Base-by-base conservation (phyloP, 1,140 invertebrate species). In the Tetragonula clypearis region DNA sequence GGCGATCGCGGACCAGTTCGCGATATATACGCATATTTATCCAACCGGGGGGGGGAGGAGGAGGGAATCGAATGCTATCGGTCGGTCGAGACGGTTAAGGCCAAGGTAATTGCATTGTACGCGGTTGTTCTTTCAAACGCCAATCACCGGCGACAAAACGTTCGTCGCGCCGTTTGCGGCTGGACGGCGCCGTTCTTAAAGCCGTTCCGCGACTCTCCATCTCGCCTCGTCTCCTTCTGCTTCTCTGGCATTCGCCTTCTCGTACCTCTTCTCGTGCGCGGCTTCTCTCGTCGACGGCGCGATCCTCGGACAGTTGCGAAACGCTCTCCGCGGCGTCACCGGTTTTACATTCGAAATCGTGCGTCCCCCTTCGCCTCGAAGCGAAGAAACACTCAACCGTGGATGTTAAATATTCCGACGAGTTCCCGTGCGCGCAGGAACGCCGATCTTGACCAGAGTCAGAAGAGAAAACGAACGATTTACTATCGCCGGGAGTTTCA, bases 131-230 rank as follows among this genome's bases (percentile, higher is more conserved):
- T 94, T 94, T 95, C 92, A 94, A 93, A 94, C 91, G 94, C 94
- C 94, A 95, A 94, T 95, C 94, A 95, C 93, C 88, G 86, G 92
- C 93, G 94, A 95, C 94, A 94, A 95, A 95, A 95, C 92, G 94
- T 92, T 95, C 93, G 93, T 94, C 94, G 92, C 91, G 41, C 41
- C 41, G 73, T 87, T 83, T 82, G 86, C 87, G 82, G 85, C 87
- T 35, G 82, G 66, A 79, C 86, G 88, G 72, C 84, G 84, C 80
- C 75, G 88, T 76, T 91, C 84, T 88, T 89, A 84, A 84, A 85
- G 68, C 68, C 84, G 71, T 41, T 55, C 66, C 75, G 55, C 83
- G 74, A 66, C 77, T 88, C 71, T 87, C 85, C 75, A 66, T 87
- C 88, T 86, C 78, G 78, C 26, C 65, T 60, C 60, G 81, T 17